A percentile compares a stretch with the other conserved stretches of the same genome.
These are phyloP conservation scores for Stigmatopora nigra DNA, from an alignment of 2,113 vertebrate genomes.

Conservation along the genomic window DNA sequence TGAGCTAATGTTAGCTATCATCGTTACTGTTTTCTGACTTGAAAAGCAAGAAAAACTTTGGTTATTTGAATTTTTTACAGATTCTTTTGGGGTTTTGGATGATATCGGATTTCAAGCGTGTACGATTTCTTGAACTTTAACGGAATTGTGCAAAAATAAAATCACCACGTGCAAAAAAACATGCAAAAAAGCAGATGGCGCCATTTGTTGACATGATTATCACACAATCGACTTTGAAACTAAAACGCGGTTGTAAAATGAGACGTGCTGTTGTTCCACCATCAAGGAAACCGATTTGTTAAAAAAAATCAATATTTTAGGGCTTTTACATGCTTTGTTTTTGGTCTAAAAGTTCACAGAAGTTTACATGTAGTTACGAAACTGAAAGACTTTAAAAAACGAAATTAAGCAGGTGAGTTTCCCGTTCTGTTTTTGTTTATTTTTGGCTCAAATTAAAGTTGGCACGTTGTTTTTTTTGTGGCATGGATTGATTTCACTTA, in stretches of 20 bases:
- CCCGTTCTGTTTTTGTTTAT: neutral
- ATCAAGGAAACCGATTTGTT: slow-evolving; percentile 33
- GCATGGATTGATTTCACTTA: neutral
- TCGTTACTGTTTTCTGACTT: too few species aligned
- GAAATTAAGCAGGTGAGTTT: too few species aligned
- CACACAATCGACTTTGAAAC: slow-evolving; percentile 16
- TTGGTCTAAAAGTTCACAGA: slow-evolving; percentile 13
- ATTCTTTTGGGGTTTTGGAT: neutral
- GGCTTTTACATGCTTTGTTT: slow-evolving; percentile 10
- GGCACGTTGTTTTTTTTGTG: neutral
- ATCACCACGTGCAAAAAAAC: too few species aligned
- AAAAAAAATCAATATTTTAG: too few species aligned
- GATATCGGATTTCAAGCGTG: neutral
- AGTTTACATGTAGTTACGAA: neutral
- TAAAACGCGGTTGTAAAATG: slow-evolving; percentile 20
- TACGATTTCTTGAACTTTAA: slow-evolving; percentile 4
- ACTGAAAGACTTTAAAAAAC: too few species aligned
- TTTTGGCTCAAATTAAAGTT: neutral
- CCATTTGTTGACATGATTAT: slow-evolving; percentile 28
- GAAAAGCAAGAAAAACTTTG: neutral
- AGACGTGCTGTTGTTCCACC: slow-evolving; percentile 14
- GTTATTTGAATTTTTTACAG: neutral
- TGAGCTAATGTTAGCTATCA: too few species aligned
- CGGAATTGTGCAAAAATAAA: neutral
- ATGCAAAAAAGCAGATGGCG: slow-evolving; percentile 1